Conservation (phyloP, 2,113 vertebrate genomes). For the Gila orcuttii region DNA sequence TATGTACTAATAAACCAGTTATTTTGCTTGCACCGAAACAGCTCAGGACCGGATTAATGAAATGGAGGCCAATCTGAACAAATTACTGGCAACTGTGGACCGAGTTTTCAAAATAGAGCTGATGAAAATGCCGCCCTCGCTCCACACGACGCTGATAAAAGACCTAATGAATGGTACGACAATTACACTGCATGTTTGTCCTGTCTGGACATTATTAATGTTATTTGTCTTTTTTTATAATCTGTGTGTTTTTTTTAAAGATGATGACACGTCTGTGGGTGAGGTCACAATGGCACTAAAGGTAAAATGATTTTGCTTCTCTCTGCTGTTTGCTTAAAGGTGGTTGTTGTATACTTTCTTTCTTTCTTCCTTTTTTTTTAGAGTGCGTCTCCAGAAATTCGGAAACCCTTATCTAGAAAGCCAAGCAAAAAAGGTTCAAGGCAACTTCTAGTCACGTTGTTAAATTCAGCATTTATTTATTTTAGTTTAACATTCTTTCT, state of each 20-base stretch:
- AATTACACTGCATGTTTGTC: too few species aligned
- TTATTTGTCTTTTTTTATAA: too few species aligned
- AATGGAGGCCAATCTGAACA: constrained; percentile 66
- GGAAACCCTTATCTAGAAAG: constrained; percentile 58
- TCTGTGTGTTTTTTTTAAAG: neutral
- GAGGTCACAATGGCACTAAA: constrained; percentile 70
- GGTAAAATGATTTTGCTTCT: constrained; percentile 59
- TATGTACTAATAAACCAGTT: neutral
- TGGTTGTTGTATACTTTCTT: neutral
- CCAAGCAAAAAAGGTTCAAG: constrained; percentile 65
- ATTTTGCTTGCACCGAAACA: constrained; percentile 27
- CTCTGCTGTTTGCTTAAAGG: neutral
- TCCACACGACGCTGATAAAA: constrained; percentile 63
- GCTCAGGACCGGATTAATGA: constrained; percentile 71
- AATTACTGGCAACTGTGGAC: constrained; percentile 66
- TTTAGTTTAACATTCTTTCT: too few species aligned
- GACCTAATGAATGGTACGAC: constrained; percentile 66
- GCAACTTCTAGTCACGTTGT: neutral
- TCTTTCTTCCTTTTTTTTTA: constrained; percentile 47
- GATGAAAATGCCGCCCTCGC: constrained; percentile 73
- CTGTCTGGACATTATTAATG: too few species aligned
- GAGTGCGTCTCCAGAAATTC: constrained; percentile 65
- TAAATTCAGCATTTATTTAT: neutral
- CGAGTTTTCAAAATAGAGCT: constrained; percentile 72
- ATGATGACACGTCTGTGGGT: constrained; percentile 60